Conservation (phyloP, 2,888 invertebrate species). For the Ochropacha duplaris region DNA sequence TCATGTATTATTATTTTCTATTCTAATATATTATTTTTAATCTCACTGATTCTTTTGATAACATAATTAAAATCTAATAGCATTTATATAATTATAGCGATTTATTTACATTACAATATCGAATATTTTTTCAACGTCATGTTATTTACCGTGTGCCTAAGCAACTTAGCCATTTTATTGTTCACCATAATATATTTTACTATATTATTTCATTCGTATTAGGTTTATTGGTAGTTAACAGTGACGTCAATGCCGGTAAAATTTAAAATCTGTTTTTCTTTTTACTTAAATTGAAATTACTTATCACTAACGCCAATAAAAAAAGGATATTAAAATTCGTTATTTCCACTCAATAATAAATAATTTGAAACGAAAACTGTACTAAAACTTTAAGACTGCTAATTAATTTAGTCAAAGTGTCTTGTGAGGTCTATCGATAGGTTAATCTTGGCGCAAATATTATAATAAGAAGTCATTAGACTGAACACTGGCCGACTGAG, state of each 20-base stretch:
- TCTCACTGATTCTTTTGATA: slow-evolving; percentile 79
- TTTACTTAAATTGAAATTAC: slow-evolving; percentile 17
- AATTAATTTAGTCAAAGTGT: slow-evolving; percentile 9
- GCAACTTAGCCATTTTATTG: slow-evolving; percentile 36
- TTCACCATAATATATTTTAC: slow-evolving; percentile 25
- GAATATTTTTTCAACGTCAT: slow-evolving; percentile 43
- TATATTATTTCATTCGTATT: slow-evolving; percentile 9
- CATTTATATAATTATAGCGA: slow-evolving; percentile 68
- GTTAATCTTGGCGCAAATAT: background rate
- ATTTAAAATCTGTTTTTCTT: background rate
- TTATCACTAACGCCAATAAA: slow-evolving; percentile 37
- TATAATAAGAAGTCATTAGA: background rate
- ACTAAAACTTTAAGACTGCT: slow-evolving; percentile 15
- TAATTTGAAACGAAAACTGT: slow-evolving; percentile 16
- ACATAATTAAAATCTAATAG: slow-evolving; percentile 71
- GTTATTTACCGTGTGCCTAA: slow-evolving; percentile 43
- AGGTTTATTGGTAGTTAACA: background rate
- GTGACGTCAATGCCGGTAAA: background rate
- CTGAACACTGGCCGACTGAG: too few species aligned
- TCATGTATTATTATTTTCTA: slow-evolving; percentile 47
- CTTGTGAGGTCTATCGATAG: background rate
- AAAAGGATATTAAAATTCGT: slow-evolving; percentile 56
- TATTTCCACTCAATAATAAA: slow-evolving; percentile 47
- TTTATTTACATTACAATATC: slow-evolving; percentile 69
- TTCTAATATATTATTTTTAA: slow-evolving; percentile 73